Evolutionary conservation across 2,113 vertebrate genomes (phyloP).

Genomic region (Thryonomys swinderianus): DNA sequence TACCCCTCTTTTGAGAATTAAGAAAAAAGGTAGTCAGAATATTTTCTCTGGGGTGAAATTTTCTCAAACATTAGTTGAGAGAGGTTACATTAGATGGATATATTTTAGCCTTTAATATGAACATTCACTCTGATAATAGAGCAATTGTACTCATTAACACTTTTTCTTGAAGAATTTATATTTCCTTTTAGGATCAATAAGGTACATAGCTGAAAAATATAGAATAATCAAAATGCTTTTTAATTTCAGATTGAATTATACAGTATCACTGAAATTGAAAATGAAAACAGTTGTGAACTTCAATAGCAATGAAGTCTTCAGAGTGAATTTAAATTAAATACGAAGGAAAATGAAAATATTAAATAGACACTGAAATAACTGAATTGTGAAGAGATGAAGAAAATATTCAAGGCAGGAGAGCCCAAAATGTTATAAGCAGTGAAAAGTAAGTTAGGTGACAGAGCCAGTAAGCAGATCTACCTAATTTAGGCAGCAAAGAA

Average conservation of each 20-base stretch:
- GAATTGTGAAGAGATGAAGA: neutral
- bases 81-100: neutral
- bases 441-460: neutral
- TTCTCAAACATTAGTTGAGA: neutral
- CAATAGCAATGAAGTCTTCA: neutral
- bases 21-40: neutral
- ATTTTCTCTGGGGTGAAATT: neutral
- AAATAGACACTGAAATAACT: neutral
- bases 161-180: neutral
- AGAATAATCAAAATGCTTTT: neutral
- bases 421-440: neutral
- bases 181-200: neutral
- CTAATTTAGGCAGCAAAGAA: neutral
- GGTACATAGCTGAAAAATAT: neutral
- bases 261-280: neutral
- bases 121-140: neutral
- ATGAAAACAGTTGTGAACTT: neutral
- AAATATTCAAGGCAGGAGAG: neutral
- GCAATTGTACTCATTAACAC: neutral
- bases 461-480: neutral
- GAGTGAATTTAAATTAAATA: neutral
- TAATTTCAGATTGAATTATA: neutral
- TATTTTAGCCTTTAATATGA: neutral
- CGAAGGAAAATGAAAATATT: neutral
- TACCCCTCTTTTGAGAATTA: neutral